phyloP scores from a whole-genome alignment of 30 jellyfish, hydroid and myxozoan genomes.

The Nemopilema nomurai region DNA sequence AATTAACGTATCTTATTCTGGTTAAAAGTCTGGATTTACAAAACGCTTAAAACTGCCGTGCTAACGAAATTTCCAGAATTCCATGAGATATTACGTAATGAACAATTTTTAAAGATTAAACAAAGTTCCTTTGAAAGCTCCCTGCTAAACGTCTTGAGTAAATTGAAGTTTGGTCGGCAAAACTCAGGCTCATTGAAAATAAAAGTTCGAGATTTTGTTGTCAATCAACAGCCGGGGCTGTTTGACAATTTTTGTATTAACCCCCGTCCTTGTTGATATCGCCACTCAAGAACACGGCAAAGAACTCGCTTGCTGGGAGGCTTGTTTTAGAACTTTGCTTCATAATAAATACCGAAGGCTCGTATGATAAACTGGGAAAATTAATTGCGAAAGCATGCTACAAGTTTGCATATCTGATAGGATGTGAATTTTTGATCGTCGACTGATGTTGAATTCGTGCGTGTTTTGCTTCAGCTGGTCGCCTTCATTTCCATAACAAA shows the following conservation, averaged over 20 bases:
- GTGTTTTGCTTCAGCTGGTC: constrained; percentile 37
- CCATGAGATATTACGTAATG: too few species aligned
- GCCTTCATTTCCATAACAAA: constrained; percentile 51
- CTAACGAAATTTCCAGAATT: too few species aligned
- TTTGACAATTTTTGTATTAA: background rate
- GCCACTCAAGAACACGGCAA: background rate
- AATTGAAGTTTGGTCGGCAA: background rate
- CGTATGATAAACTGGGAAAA: background rate
- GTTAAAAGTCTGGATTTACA: too few species aligned
- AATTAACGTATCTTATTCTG: too few species aligned
- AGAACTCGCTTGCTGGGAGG: background rate
- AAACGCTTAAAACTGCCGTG: too few species aligned
- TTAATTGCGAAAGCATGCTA: background rate
- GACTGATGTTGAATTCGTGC: background rate
- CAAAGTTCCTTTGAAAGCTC: too few species aligned
- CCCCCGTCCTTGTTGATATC: background rate
- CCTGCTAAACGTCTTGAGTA: too few species aligned
- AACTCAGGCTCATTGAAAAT: background rate
- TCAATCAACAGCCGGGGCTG: background rate
- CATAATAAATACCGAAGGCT: background rate
- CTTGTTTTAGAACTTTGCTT: background rate
- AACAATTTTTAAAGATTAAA: too few species aligned
- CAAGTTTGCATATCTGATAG: background rate
- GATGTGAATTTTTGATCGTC: background rate
- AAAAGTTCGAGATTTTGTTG: background rate